phyloP scores from a whole-genome alignment of 2,888 invertebrate species.

The Hypercompe scribonia region DNA sequence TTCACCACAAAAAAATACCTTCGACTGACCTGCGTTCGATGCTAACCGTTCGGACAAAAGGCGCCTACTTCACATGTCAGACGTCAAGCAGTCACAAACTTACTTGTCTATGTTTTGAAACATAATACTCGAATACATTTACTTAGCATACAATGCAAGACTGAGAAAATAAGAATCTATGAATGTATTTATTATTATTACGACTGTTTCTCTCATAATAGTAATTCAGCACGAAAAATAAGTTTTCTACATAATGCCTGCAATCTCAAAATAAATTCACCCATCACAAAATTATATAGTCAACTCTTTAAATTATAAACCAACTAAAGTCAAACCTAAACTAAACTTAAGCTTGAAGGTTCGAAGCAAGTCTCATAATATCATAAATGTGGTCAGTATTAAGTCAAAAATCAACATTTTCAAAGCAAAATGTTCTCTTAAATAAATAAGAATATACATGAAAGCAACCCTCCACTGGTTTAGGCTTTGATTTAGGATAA shows the following conservation, averaged over 20 bases:
- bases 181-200: neutral
- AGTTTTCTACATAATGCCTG: no score
- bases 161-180: neutral
- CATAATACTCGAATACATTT: conserved; percentile 44
- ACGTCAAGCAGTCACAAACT: conserved; percentile 38
- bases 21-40: conserved; percentile 16
- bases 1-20: conserved; percentile 19
- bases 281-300: no score
- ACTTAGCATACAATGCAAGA: neutral
- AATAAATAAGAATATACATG: conserved; percentile 47
- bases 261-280: no score
- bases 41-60: conserved; percentile 36
- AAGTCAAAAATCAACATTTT: conserved; percentile 27
- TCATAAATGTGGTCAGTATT: conserved; percentile 13
- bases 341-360: neutral
- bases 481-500: conserved; percentile 66
- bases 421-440: conserved; percentile 27
- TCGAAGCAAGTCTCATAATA: neutral
- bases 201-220: no score
- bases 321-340: neutral
- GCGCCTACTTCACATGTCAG: conserved; percentile 38
- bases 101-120: conserved; percentile 34
- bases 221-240: no score
- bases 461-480: conserved; percentile 47
- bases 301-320: no score